Percentiles rank a stretch among this genome's conserved stretches.
Conservation (phyloP, 2,797 vertebrate genomes). For the Pteronotus mesoamericanus region DNA sequence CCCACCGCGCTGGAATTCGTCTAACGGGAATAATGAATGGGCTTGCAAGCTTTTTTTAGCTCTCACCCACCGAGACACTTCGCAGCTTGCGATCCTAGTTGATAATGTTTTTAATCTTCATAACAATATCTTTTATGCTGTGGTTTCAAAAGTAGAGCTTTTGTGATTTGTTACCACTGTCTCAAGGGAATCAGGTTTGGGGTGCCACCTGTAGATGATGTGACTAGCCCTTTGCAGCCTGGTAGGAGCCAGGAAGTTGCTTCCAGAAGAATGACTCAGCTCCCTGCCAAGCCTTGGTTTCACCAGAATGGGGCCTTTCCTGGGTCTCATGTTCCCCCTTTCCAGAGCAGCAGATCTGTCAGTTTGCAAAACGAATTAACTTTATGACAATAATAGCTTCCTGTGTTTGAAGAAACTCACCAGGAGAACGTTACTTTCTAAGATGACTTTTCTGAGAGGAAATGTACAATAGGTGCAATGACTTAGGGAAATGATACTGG, state of each 20-base stretch:
- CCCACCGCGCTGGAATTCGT: neutral
- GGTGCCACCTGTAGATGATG: constrained; percentile 64
- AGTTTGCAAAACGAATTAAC: neutral
- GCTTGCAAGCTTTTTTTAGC: neutral
- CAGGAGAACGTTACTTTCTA: constrained; percentile 32
- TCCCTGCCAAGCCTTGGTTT: neutral
- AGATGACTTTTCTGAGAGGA: constrained; percentile 23
- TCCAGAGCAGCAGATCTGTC: neutral
- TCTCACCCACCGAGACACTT: neutral
- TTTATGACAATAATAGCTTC: neutral
- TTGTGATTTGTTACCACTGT: neutral
- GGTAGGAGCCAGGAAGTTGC: constrained; percentile 42
- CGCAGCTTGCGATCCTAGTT: neutral
- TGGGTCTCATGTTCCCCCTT: neutral
- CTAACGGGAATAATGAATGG: neutral
- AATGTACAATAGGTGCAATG: neutral
- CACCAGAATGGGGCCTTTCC: constrained; percentile 12
- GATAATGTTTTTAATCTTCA: neutral
- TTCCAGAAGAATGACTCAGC: constrained; percentile 74
- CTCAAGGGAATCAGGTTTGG: constrained; percentile 28
- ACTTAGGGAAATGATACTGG: neutral
- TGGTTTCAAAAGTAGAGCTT: constrained; percentile 1
- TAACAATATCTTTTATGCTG: neutral
- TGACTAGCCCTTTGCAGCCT: neutral
- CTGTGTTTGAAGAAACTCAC: neutral